Evolutionary conservation across 1,140 invertebrate genomes (phyloP).

Genomic region (Leptinotarsa texana): DNA sequence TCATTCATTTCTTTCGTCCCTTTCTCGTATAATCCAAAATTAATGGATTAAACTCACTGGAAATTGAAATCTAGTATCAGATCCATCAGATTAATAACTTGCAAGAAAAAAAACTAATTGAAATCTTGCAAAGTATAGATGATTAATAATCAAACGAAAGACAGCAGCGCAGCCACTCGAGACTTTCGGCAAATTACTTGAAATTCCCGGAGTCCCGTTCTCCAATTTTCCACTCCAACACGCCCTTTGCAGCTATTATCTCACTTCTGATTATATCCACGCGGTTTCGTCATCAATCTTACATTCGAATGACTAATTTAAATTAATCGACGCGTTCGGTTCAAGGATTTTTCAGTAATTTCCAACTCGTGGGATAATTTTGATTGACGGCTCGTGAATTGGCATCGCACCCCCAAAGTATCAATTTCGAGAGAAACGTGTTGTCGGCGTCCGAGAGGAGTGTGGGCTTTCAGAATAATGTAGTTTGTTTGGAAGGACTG

Average conservation of each 20-base stretch:
- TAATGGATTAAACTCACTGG: too few species aligned
- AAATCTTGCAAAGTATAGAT: too few species aligned
- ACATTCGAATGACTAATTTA: slow-evolving; percentile 16
- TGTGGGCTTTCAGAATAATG: background rate
- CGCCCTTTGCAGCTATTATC: slow-evolving; percentile 14
- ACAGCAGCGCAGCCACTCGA: background rate
- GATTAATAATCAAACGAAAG: background rate
- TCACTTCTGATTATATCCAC: slow-evolving; percentile 16
- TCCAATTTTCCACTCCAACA: slow-evolving; percentile 16
- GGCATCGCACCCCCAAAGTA: slow-evolving; percentile 2
- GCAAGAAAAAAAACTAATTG: too few species aligned
- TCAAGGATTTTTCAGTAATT: slow-evolving; percentile 10
- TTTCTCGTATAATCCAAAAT: too few species aligned
- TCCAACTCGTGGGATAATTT: slow-evolving; percentile 4
- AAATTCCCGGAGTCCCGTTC: background rate
- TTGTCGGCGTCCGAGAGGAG: background rate
- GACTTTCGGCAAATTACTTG: background rate
- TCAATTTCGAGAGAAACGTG: background rate
- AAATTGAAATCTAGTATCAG: too few species aligned
- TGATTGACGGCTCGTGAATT: slow-evolving; percentile 14
- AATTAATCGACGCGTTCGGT: slow-evolving; percentile 9
- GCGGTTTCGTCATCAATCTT: slow-evolving; percentile 20
- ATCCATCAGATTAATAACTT: too few species aligned
- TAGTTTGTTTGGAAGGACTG: background rate
- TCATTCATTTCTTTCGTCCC: too few species aligned